phyloP scores from a whole-genome alignment of 2,797 vertebrate species.

The Vultur gryphus region DNA sequence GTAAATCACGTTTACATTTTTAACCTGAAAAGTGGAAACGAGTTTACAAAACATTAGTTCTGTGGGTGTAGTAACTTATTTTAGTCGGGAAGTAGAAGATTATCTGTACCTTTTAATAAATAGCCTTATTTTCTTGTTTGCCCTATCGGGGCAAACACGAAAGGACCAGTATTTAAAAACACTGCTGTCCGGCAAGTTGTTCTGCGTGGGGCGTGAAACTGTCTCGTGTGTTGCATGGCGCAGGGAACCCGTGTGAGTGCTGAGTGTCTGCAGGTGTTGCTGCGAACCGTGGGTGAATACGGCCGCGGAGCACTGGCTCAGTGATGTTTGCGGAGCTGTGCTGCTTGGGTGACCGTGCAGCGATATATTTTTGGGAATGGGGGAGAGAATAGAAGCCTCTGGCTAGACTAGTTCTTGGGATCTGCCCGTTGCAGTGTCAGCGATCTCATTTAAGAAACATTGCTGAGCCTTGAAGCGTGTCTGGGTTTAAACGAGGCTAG shows the following conservation, averaged over 20 bases:
- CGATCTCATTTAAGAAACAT: not conserved
- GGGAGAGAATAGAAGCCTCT: not conserved
- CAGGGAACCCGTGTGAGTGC: too few relatives aligned
- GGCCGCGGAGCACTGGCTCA: not conserved
- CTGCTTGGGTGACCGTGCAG: not conserved
- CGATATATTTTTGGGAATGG: not conserved
- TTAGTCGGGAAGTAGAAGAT: not conserved
- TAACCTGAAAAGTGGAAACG: not conserved
- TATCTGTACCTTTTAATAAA: not conserved
- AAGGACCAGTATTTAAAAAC: not conserved
- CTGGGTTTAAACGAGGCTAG: not conserved
- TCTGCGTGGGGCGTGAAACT: rapidly evolving
- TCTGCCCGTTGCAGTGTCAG: rapidly evolving
- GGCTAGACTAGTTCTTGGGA: not conserved
- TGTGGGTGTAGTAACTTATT: not conserved
- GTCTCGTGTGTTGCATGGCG: not conserved
- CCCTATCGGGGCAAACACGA: too few relatives aligned
- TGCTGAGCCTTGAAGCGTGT: not conserved
- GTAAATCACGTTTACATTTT: not conserved
- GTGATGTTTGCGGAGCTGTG: not conserved
- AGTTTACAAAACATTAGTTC: not conserved
- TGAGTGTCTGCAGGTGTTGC: not conserved
- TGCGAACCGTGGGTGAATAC: not conserved
- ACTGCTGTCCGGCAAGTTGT: not conserved
- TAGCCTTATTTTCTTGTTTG: not conserved